phyloP scores from a whole-genome alignment of 1,140 invertebrate genomes.

The Brachionus asplanchnoidis region DNA sequence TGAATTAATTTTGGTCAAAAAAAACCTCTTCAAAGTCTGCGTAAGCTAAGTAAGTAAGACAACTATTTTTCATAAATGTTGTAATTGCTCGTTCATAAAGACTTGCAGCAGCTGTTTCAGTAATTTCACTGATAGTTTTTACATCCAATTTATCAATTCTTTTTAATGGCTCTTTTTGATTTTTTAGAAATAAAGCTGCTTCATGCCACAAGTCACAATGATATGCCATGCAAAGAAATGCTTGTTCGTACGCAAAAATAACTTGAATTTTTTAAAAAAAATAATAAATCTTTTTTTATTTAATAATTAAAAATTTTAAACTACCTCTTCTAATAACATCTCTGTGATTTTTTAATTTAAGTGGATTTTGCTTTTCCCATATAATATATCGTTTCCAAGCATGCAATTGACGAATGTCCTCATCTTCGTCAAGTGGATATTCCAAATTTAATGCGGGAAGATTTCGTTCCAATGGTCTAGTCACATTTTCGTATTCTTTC shows the following conservation, averaged over 20 bases:
- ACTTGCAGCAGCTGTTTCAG: conserved; percentile 69
- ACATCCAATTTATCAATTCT: conserved; percentile 42
- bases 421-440: conserved; percentile 50
- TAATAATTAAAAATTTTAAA: conserved; percentile 46
- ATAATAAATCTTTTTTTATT: too few relatives aligned
- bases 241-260: conserved; percentile 98
- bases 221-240: conserved; percentile 87
- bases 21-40: conserved; percentile 89
- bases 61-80: conserved; percentile 76
- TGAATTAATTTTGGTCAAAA: not conserved
- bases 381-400: conserved; percentile 93
- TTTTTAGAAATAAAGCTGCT: conserved; percentile 88
- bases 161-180: conserved; percentile 43
- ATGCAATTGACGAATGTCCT: conserved; percentile 83
- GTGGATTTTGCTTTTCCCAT: conserved; percentile 93
- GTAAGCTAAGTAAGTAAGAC: conserved; percentile 92
- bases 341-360: conserved; percentile 82
- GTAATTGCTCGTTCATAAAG: conserved; percentile 85
- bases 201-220: conserved; percentile 99
- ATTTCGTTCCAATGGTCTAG: conserved; percentile 86
- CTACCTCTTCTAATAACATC: conserved; percentile 67
- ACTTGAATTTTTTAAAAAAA: conserved; percentile 60
- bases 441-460: conserved; percentile 76
- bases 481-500: conserved; percentile 90
- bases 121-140: conserved; percentile 44